A percentile compares a stretch with the other conserved stretches of the same genome.
phyloP scores from a whole-genome alignment of 1,140 invertebrate genomes.

The Solenopsis invicta region DNA sequence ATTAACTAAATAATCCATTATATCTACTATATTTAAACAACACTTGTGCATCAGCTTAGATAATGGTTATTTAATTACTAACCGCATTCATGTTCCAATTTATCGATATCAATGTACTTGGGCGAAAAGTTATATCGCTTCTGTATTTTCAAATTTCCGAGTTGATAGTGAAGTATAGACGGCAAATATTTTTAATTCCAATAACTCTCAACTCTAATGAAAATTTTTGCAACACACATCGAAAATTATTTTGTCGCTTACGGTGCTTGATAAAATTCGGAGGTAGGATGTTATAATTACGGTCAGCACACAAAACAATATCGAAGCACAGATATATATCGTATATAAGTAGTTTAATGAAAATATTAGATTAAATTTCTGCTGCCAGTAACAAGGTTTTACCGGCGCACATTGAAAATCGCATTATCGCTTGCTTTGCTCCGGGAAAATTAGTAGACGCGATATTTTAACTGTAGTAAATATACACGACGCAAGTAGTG shows the following conservation, averaged over 20 bases:
- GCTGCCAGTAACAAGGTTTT: constrained; percentile 56
- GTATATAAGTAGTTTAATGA: constrained; percentile 51
- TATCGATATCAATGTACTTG: background rate
- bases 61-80: constrained; percentile 11
- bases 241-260: constrained; percentile 5
- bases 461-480: constrained; percentile 64
- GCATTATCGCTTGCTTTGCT: constrained; percentile 64
- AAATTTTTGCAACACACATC: background rate
- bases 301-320: constrained; percentile 50
- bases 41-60: background rate
- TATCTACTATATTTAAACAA: background rate
- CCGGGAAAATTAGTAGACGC: constrained; percentile 60
- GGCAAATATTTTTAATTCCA: background rate
- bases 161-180: background rate
- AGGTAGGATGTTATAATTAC: constrained; percentile 45
- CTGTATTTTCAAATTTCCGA: background rate
- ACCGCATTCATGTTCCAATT: background rate
- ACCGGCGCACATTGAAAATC: constrained; percentile 56
- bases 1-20: constrained; percentile 51
- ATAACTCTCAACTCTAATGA: background rate
- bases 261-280: constrained; percentile 17
- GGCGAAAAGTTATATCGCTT: background rate
- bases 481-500: constrained; percentile 59
- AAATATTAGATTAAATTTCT: constrained; percentile 63
- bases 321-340: constrained; percentile 24